A percentile compares a stretch with the other conserved stretches of the same genome.
These are phyloP conservation scores for Drosophila nannoptera DNA, from an alignment of 1,140 invertebrate genomes.

Conservation along the genomic window DNA sequence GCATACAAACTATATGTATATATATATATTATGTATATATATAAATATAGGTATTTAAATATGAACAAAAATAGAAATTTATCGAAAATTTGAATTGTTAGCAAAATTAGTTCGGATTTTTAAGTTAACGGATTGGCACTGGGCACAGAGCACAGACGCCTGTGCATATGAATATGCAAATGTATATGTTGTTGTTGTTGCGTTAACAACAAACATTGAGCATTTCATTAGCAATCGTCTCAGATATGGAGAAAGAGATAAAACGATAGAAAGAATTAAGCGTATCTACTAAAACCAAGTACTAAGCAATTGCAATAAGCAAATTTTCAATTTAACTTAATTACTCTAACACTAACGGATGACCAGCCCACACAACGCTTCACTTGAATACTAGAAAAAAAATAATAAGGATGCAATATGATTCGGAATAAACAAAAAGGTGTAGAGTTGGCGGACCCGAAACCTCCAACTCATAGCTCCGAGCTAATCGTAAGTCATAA, in stretches of 20 bases:
- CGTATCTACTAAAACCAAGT: slow-evolving; percentile 63
- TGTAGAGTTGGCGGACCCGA: slow-evolving; percentile 35
- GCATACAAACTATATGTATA: slow-evolving; percentile 10
- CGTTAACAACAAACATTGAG: slow-evolving; percentile 61
- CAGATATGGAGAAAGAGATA: slow-evolving; percentile 32
- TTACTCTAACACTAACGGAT: slow-evolving; percentile 69
- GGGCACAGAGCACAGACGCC: slow-evolving; percentile 55
- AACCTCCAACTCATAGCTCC: slow-evolving; percentile 17
- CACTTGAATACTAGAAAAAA: slow-evolving; percentile 66
- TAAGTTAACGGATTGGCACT: slow-evolving; percentile 66
- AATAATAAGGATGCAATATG: slow-evolving; percentile 31
- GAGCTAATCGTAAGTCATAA: slow-evolving; percentile 58
- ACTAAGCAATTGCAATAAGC: slow-evolving; percentile 68
- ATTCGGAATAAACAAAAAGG: slow-evolving; percentile 66
- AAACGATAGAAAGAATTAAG: slow-evolving; percentile 49
- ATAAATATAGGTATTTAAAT: no score
- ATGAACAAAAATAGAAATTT: slow-evolving; percentile 23
- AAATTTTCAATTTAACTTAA: slow-evolving; percentile 67
- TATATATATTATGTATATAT: slow-evolving; percentile 21
- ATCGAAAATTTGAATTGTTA: slow-evolving; percentile 39
- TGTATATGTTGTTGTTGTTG: slow-evolving; percentile 20
- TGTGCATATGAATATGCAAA: slow-evolving; percentile 18
- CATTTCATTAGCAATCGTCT: slow-evolving; percentile 60
- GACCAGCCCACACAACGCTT: slow-evolving; percentile 50
- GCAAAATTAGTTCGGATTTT: slow-evolving; percentile 38